Conservation (phyloP, 2,797 vertebrate species). For the Clarias fuscus region DNA sequence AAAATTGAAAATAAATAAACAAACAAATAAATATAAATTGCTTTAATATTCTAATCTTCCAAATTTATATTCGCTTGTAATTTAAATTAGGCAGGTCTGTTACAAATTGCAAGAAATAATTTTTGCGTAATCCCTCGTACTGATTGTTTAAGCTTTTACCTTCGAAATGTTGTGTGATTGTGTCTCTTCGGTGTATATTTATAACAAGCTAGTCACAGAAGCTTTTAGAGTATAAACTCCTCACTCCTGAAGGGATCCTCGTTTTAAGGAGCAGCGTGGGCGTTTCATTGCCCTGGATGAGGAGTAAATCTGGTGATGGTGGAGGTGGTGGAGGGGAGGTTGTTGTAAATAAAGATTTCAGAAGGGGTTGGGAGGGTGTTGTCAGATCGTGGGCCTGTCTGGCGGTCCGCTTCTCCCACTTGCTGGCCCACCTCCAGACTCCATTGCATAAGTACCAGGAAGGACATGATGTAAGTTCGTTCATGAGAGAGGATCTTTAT, state of each 20-base stretch:
- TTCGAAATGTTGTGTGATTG: not conserved
- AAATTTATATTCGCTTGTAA: not conserved
- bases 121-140: not conserved
- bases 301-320: conserved; percentile 38
- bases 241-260: conserved; percentile 23
- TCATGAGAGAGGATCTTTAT: conserved; percentile 48
- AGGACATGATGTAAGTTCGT: conserved; percentile 54
- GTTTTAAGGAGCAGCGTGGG: conserved; percentile 33
- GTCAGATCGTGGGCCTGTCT: conserved; percentile 46
- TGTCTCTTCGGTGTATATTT: not conserved
- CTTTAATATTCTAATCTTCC: not conserved
- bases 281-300: conserved; percentile 38
- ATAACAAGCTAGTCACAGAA: conserved; percentile 7
- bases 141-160: not conserved
- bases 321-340: conserved; percentile 21
- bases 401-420: conserved; percentile 45
- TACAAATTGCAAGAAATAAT: not conserved
- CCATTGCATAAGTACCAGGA: conserved; percentile 50
- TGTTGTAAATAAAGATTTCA: conserved; percentile 59
- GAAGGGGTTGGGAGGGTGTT: conserved; percentile 54
- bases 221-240: conserved; percentile 17
- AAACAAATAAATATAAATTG: not conserved
- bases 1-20: not conserved
- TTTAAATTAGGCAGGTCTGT: not conserved
- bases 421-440: conserved; percentile 51